Evolutionary conservation across 2,113 vertebrate species (phyloP).

Genomic region (Ceuthmochares aereus): DNA sequence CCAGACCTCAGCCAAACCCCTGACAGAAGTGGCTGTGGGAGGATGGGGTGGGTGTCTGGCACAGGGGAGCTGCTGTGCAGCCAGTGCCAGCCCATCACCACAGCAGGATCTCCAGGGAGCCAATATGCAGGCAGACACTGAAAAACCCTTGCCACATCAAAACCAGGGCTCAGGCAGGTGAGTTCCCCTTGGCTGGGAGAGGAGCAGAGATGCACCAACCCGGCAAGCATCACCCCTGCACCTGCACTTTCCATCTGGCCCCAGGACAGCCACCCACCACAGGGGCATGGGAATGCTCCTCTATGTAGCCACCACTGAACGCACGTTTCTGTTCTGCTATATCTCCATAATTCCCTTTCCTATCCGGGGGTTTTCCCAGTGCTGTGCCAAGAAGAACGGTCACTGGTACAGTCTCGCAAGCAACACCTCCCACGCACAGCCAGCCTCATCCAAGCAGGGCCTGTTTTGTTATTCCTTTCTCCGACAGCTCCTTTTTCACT

Average conservation of each 20-base stretch:
- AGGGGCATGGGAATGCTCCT: accelerated
- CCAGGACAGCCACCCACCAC: accelerated
- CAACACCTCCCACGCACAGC: conserved; percentile 49
- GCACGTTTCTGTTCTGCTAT: accelerated
- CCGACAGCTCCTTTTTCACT: conserved; percentile 69
- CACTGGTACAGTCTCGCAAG: conserved; percentile 35
- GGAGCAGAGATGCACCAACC: neutral
- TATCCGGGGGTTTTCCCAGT: neutral
- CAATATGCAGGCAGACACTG: neutral
- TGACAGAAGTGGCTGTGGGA: neutral
- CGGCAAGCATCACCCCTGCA: neutral
- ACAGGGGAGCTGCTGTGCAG: neutral
- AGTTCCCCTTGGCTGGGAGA: neutral
- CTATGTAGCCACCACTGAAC: accelerated
- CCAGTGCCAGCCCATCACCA: neutral
- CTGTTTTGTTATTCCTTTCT: conserved; percentile 60
- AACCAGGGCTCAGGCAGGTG: neutral
- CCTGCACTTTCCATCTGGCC: neutral
- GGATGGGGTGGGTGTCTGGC: accelerated
- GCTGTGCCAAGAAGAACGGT: neutral
- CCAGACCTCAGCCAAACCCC: neutral
- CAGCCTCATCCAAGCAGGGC: conserved; percentile 38
- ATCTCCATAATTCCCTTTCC: neutral
- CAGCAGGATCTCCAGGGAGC: neutral
- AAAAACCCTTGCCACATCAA: neutral